A percentile compares a stretch with the other conserved stretches of the same genome.
Evolutionary conservation across 2,113 vertebrate species (phyloP).

Genomic region (Dromas ardeola): DNA sequence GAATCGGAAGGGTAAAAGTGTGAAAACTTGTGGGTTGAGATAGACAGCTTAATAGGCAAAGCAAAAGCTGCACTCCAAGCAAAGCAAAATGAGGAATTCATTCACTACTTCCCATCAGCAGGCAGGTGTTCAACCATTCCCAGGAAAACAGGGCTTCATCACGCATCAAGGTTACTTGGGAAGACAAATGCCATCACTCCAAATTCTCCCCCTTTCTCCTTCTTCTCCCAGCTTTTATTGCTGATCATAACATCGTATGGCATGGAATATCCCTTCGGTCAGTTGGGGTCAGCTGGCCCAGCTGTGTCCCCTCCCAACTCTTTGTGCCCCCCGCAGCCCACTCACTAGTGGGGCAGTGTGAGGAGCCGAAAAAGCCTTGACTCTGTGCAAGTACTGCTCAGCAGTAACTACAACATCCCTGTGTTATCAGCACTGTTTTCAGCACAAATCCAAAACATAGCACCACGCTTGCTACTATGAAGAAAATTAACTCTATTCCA

Average conservation of each 20-base stretch:
- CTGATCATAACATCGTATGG: background rate
- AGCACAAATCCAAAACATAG: background rate
- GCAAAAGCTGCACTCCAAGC: background rate
- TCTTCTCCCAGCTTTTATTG: background rate
- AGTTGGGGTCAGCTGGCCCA: background rate
- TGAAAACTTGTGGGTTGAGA: background rate
- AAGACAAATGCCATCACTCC: background rate
- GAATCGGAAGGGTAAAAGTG: background rate
- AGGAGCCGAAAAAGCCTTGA: background rate
- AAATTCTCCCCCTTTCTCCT: background rate
- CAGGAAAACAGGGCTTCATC: background rate
- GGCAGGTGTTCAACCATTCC: background rate
- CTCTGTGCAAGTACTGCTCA: background rate
- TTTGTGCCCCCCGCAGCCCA: background rate
- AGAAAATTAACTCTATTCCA: background rate
- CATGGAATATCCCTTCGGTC: background rate
- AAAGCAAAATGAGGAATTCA: background rate
- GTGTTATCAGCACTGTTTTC: background rate
- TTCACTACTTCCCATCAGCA: background rate
- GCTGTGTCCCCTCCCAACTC: background rate
- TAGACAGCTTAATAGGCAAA: background rate
- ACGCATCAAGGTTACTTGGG: fast-evolving
- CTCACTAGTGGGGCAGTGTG: background rate
- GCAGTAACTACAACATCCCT: background rate
- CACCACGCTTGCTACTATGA: background rate